These are phyloP conservation scores for Caracal caracal DNA, from an alignment of 2,113 vertebrate genomes.

Conservation along the genomic window DNA sequence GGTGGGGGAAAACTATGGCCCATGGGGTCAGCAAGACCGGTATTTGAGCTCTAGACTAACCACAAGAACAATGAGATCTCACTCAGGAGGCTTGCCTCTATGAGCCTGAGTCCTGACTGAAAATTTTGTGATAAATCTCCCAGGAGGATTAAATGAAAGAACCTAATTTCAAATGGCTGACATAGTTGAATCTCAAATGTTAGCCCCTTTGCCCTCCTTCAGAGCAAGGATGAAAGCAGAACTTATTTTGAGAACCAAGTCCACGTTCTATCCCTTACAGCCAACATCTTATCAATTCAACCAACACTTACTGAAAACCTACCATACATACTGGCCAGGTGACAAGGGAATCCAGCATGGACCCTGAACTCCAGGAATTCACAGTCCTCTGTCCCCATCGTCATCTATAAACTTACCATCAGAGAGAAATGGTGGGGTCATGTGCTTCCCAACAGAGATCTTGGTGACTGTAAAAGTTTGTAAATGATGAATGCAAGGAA, in stretches of 20 bases:
- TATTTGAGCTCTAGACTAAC: not conserved
- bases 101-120: not conserved
- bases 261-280: not conserved
- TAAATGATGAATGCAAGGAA: not conserved
- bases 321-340: not conserved
- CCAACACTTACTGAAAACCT: not conserved
- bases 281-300: not conserved
- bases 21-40: not conserved
- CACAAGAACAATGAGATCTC: not conserved
- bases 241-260: not conserved
- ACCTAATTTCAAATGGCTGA: not conserved
- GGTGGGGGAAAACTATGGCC: not conserved
- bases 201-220: not conserved
- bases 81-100: not conserved
- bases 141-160: not conserved
- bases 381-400: not conserved
- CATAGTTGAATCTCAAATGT: not conserved
- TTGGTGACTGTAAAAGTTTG: not conserved
- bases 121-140: not conserved
- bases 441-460: not conserved
- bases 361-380: not conserved
- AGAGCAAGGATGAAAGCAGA: not conserved
- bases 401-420: not conserved
- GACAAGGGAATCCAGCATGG: not conserved
- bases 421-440: not conserved